phyloP scores from a whole-genome alignment of 2,113 vertebrate genomes.

The Tetrax tetrax region DNA sequence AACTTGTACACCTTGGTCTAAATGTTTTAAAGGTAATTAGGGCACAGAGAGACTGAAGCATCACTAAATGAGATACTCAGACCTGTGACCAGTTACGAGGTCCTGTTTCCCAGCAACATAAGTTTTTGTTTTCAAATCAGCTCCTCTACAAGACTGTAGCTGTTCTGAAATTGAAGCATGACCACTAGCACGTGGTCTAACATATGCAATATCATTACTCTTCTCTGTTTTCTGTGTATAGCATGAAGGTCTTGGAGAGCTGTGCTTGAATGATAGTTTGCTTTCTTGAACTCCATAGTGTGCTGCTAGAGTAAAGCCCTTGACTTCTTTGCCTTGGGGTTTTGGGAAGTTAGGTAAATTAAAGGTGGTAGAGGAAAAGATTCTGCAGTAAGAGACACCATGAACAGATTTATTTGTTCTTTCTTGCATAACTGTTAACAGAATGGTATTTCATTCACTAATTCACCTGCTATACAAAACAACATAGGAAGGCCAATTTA shows the following conservation, averaged over 20 bases:
- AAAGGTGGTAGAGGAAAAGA: background rate
- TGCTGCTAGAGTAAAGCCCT: background rate
- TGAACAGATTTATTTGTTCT: background rate
- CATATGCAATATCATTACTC: no score
- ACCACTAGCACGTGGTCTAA: background rate
- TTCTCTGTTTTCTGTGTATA: background rate
- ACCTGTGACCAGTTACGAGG: background rate
- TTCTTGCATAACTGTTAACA: background rate
- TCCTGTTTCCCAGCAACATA: background rate
- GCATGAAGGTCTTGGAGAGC: background rate
- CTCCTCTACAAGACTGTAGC: background rate
- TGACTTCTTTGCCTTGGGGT: background rate
- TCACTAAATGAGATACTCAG: background rate
- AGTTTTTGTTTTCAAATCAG: background rate
- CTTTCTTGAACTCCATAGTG: background rate
- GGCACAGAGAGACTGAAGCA: background rate
- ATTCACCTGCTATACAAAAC: background rate
- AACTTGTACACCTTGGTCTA: fast-evolving
- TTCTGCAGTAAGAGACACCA: background rate
- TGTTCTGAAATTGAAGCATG: background rate
- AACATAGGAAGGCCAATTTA: background rate
- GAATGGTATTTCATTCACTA: background rate
- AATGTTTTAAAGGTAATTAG: background rate
- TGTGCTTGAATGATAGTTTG: background rate
- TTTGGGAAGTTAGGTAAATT: background rate